Conservation (phyloP, 2,797 vertebrate genomes). For the Eurystomus glaucurus region DNA sequence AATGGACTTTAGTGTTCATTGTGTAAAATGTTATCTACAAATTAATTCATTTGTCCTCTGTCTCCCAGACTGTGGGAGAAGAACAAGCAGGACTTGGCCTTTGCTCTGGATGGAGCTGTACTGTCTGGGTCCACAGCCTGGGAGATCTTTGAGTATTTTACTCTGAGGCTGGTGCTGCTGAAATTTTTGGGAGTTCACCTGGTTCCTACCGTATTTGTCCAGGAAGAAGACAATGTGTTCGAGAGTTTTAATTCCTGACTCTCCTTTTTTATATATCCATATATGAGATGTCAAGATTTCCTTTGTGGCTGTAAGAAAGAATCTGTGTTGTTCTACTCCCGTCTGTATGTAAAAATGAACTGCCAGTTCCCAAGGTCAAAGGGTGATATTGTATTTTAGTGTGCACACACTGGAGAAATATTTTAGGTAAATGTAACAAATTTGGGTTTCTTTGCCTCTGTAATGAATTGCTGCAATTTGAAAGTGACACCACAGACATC, state of each 20-base stretch:
- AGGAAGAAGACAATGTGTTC: neutral
- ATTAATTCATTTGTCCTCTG: neutral
- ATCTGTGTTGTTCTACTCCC: neutral
- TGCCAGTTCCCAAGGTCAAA: neutral
- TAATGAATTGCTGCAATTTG: neutral
- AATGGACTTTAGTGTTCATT: neutral
- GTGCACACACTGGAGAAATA: rapidly evolving
- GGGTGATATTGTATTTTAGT: neutral
- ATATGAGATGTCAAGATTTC: neutral
- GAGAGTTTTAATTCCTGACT: neutral
- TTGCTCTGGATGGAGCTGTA: neutral
- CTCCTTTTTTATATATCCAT: neutral
- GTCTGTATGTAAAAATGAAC: neutral
- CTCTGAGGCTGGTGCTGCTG: neutral
- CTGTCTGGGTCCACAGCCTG: neutral
- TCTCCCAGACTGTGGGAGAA: neutral
- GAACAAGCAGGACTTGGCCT: neutral
- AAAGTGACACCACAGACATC: neutral
- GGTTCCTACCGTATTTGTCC: neutral
- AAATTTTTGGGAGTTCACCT: neutral
- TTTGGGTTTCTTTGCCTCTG: neutral
- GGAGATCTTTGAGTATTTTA: neutral
- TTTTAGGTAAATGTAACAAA: neutral
- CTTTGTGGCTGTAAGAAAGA: neutral
- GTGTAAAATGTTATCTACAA: neutral